Conservation (phyloP, 2,888 invertebrate species). For the Tiliacea aurago region DNA sequence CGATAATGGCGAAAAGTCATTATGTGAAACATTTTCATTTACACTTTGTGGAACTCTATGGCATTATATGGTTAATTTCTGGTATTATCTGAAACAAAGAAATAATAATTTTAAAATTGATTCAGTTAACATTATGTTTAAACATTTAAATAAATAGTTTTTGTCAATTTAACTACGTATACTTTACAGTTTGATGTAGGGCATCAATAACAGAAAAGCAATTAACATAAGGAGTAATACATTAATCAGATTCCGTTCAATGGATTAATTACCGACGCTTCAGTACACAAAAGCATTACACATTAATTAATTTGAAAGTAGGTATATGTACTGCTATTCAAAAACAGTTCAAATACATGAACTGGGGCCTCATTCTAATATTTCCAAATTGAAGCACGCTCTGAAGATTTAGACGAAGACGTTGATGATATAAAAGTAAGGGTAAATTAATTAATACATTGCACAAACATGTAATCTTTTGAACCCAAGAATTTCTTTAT, state of each 20-base stretch:
- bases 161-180: not conserved
- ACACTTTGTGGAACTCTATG: slow-evolving; percentile 76
- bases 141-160: not conserved
- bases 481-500: not conserved
- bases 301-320: slow-evolving; percentile 36
- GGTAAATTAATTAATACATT: slow-evolving; percentile 19
- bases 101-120: slow-evolving; percentile 18
- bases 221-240: slow-evolving; percentile 12
- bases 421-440: slow-evolving; percentile 12
- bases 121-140: too few relatives aligned
- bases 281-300: slow-evolving; percentile 5
- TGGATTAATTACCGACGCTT: slow-evolving; percentile 18
- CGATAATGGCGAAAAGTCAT: slow-evolving; percentile 79
- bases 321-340: slow-evolving; percentile 31
- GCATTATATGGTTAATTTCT: slow-evolving; percentile 75
- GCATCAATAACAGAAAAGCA: slow-evolving; percentile 7
- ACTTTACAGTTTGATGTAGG: not conserved
- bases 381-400: slow-evolving; percentile 39
- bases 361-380: slow-evolving; percentile 47
- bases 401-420: slow-evolving; percentile 32
- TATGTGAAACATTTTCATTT: slow-evolving; percentile 64
- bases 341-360: slow-evolving; percentile 40
- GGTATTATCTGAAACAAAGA: slow-evolving; percentile 81
- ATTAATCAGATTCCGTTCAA: slow-evolving; percentile 33
- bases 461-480: not conserved